Base-by-base conservation (phyloP, 2,113 vertebrate genomes). In the Climacteris rufus region DNA sequence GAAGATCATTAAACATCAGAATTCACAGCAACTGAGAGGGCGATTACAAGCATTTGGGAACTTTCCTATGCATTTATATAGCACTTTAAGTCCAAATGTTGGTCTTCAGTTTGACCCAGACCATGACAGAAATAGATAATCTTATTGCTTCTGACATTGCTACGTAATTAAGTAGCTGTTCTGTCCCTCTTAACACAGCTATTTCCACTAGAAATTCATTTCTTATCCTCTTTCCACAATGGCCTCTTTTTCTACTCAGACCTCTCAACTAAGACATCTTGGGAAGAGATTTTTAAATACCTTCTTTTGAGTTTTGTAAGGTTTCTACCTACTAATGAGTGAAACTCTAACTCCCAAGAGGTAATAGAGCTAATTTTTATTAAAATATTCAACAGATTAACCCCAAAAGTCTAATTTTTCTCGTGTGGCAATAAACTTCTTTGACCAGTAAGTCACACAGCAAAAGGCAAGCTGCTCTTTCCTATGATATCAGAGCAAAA, bases 51-150 rank as follows among this genome's bases (percentile, higher is more conserved):
- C 72, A 52, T 75, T 91, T 80, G 39, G 31, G 85, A 64, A 60
- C 74, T 82, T 95, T 49, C 30, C 45, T 83, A 54, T 87, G 57
- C 74, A 91, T 92, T 95, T 94, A 87, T 85, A 90, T 85, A 74
- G 94, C 90, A 89, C 50, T 86, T 93, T 82, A 87, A 87, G 44
- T 91, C 90, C 81, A 96, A 68, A 15, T 56, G 31, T 28, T 87
- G 61, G 49, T 44, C 77, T 71, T 94, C 49, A 30, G 31, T 39
- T 64, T 91, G 93, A 94, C 82, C 91, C 2, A 2, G 50, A 74
- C 39, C n/a, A 69, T 30, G 82, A 52, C 70, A 95, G 82, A 93
- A 91, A 80, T 28, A 89, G 82, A 83, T 76, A 72, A 78, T 69
- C 74, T 57, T 57, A 80, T 82, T 85, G 53, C 82, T 87, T 83